phyloP scores from a whole-genome alignment of 2,797 vertebrate species.

The Poecilia gillii region DNA sequence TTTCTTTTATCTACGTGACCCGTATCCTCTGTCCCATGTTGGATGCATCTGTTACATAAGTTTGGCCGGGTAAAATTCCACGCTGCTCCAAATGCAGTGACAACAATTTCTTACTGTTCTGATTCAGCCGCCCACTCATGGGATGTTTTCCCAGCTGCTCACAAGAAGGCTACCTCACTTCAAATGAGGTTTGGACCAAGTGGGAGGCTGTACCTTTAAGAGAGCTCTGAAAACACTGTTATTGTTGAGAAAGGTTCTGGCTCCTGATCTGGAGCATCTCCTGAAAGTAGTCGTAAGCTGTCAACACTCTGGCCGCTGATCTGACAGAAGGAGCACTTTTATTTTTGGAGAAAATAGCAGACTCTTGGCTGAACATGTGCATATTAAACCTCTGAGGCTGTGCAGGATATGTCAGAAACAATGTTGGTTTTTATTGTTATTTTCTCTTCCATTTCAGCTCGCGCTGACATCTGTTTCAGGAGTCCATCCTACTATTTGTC shows the following conservation, averaged over 20 bases:
- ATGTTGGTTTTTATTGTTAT: not conserved
- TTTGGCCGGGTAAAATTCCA: constrained; percentile 76
- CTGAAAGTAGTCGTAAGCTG: constrained; percentile 23
- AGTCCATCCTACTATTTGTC: not conserved
- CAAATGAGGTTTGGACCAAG: constrained; percentile 44
- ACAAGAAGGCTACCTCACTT: constrained; percentile 66
- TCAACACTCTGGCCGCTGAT: constrained; percentile 14
- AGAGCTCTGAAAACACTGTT: constrained; percentile 49
- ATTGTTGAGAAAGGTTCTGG: constrained; percentile 36
- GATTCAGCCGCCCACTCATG: constrained; percentile 65
- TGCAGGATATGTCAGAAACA: constrained; percentile 1
- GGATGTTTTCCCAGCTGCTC: constrained; percentile 79
- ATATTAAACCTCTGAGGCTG: not conserved
- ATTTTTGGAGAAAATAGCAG: not conserved
- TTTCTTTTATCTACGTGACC: constrained; percentile 41
- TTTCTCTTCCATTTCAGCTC: not conserved
- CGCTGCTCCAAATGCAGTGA: constrained; percentile 46
- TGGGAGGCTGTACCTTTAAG: constrained; percentile 35
- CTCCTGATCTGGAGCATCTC: constrained; percentile 42
- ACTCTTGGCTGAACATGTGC: not conserved
- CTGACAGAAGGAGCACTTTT: constrained; percentile 22
- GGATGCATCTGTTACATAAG: constrained; percentile 70
- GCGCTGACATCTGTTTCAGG: not conserved
- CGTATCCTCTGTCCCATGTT: constrained; percentile 38
- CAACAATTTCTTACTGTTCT: constrained; percentile 74